These are phyloP conservation scores for Protomyctophum bolini DNA, from an alignment of 2,113 vertebrate species.

Conservation along the genomic window DNA sequence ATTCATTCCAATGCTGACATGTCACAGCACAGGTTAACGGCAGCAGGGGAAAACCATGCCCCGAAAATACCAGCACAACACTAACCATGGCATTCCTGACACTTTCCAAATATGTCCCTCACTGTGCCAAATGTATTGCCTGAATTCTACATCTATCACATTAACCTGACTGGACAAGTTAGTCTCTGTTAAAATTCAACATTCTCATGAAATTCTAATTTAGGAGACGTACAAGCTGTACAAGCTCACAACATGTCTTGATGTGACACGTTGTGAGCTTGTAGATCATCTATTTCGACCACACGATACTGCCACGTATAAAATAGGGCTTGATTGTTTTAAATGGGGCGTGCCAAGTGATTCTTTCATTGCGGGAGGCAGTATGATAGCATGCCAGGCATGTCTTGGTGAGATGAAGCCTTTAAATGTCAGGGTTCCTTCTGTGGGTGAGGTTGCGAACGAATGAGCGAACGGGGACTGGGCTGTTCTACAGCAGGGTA, in stretches of 20 bases:
- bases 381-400: background rate
- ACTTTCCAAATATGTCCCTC: conserved; percentile 15
- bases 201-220: background rate
- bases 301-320: conserved; percentile 12
- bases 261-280: no score
- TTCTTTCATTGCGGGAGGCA: conserved; percentile 18
- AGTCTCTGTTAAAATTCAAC: background rate
- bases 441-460: conserved; percentile 29
- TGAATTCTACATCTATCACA: conserved; percentile 19
- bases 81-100: conserved; percentile 33
- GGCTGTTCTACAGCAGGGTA: conserved; percentile 49
- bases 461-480: conserved; percentile 26
- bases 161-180: background rate
- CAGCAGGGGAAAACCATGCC: conserved; percentile 29
- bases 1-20: conserved; percentile 68
- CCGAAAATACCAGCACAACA: conserved; percentile 48
- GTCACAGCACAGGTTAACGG: conserved; percentile 65
- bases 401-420: conserved; percentile 22
- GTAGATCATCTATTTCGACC: no score
- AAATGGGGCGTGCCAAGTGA: conserved; percentile 16
- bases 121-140: background rate
- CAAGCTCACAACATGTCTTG: no score
- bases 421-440: conserved; percentile 31
- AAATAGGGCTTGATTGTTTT: conserved; percentile 3
- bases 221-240: no score